These are phyloP conservation scores for Diuraphis noxia DNA, from an alignment of 1,140 invertebrate genomes.

Conservation along the genomic window DNA sequence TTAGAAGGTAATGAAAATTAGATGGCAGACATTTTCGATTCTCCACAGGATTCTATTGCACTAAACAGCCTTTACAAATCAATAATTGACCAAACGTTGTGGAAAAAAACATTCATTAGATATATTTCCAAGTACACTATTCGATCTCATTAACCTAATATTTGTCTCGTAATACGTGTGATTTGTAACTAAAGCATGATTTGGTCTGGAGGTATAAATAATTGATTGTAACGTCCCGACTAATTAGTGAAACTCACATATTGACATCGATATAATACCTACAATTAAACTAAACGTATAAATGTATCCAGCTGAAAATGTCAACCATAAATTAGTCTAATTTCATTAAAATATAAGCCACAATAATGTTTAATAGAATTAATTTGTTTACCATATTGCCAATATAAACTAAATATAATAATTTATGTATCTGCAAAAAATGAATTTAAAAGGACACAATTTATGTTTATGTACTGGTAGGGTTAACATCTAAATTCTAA, in stretches of 20 bases:
- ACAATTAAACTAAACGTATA: neutral
- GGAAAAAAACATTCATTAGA: conserved; percentile 23
- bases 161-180: neutral
- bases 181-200: conserved; percentile 15
- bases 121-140: neutral
- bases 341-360: neutral
- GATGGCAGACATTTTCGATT: neutral
- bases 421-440: neutral
- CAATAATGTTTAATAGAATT: neutral
- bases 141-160: neutral
- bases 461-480: neutral
- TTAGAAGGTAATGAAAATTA: neutral
- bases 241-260: neutral
- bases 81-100: conserved; percentile 7
- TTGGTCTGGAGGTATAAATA: conserved; percentile 7
- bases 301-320: neutral
- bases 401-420: neutral
- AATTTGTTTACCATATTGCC: neutral
- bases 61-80: neutral
- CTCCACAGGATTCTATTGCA: neutral
- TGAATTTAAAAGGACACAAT: neutral
- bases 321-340: neutral
- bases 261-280: neutral
- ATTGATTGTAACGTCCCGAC: neutral
- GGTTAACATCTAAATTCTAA: neutral